Conservation (phyloP, 2,113 vertebrate genomes). For the Choloepus hoffmanni region DNA sequence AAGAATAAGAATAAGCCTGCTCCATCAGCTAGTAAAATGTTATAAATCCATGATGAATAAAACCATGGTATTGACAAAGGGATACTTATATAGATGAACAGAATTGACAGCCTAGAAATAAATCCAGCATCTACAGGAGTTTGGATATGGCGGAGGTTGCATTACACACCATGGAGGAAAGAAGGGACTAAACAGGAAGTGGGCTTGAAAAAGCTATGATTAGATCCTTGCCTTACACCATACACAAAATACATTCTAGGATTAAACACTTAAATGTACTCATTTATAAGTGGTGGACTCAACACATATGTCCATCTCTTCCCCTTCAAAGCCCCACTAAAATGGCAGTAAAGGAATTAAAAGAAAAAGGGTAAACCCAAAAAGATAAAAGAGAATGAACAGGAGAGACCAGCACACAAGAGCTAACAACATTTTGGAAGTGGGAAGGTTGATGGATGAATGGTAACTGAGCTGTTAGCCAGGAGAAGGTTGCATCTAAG, state of each 20-base stretch:
- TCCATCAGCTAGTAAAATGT: not conserved
- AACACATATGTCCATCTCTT: not conserved
- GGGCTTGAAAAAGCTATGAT: not conserved
- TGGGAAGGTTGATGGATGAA: not conserved
- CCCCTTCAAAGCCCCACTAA: not conserved
- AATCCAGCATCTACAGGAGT: not conserved
- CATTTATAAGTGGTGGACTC: not conserved
- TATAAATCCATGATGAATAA: not conserved
- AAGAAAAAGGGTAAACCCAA: not conserved
- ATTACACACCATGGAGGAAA: not conserved
- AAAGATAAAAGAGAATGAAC: not conserved
- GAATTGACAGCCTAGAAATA: not conserved
- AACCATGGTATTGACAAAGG: not conserved
- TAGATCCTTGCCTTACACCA: not conserved
- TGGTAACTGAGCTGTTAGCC: not conserved
- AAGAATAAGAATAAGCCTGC: not conserved
- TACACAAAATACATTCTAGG: not conserved
- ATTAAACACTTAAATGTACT: not conserved
- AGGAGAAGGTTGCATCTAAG: not conserved
- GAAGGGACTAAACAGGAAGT: not conserved
- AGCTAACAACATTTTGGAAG: too few relatives aligned
- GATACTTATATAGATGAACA: not conserved
- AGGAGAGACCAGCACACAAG: too few relatives aligned
- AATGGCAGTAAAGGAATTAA: not conserved
- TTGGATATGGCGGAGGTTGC: not conserved